These are phyloP conservation scores for Solenodon paradoxus DNA, from an alignment of 2,113 vertebrate species.

Conservation along the genomic window DNA sequence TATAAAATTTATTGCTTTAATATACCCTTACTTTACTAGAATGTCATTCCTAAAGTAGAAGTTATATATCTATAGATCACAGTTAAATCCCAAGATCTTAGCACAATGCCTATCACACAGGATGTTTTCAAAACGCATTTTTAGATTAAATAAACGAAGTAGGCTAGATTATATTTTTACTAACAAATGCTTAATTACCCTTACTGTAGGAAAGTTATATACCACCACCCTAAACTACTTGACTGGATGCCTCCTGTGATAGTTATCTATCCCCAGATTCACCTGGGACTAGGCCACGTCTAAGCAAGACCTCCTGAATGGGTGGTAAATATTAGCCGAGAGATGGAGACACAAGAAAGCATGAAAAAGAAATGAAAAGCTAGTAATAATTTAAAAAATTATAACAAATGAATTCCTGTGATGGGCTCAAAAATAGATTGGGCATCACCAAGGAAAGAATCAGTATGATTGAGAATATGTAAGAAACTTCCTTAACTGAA, in stretches of 20 bases:
- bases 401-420: no score
- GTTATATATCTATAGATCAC: not conserved
- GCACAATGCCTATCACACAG: not conserved
- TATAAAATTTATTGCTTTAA: not conserved
- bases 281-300: fast-evolving
- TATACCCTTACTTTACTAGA: not conserved
- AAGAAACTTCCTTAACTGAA: no score
- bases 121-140: not conserved
- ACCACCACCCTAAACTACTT: fast-evolving
- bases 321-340: no score
- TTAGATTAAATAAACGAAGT: not conserved
- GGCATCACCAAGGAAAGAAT: no score
- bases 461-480: no score
- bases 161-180: not conserved
- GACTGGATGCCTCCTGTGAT: no score
- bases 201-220: not conserved
- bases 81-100: not conserved
- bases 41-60: not conserved
- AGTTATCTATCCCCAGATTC: no score
- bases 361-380: no score
- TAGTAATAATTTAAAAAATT: no score
- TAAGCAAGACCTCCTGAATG: no score
- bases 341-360: no score
- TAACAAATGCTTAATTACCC: not conserved
- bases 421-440: no score